Percentiles rank a stretch among this genome's conserved stretches.
These are phyloP conservation scores for Acronicta psi DNA, from an alignment of 2,888 invertebrate genomes.

Conservation along the genomic window DNA sequence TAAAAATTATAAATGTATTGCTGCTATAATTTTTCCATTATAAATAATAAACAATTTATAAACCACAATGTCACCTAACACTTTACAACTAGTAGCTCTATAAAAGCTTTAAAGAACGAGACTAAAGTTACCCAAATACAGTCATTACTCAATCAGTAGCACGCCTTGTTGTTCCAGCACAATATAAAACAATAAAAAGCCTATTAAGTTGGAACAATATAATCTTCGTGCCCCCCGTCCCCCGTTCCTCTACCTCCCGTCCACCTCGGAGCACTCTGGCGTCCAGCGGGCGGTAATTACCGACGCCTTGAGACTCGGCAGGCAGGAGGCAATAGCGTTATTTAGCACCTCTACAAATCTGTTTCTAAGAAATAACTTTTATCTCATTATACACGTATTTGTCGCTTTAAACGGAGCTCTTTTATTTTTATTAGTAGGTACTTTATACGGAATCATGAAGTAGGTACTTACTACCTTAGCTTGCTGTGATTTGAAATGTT, in stretches of 20 bases:
- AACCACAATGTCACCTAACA: no score
- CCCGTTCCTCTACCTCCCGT: constrained; percentile 2
- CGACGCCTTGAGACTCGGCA: constrained; percentile 65
- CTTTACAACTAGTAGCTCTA: no score
- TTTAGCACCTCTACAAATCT: constrained; percentile 58
- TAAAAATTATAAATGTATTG: no score
- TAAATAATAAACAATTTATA: no score
- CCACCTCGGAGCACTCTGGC: constrained; percentile 34
- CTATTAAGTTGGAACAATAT: constrained; percentile 69
- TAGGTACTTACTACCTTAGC: no score
- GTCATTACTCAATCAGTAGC: constrained; percentile 26
- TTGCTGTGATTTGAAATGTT: no score
- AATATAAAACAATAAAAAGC: constrained; percentile 75
- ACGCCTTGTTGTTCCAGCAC: constrained; percentile 47
- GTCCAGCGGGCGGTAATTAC: constrained; percentile 66
- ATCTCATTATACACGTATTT: constrained; percentile 36
- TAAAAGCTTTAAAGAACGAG: not conserved
- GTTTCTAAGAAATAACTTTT: constrained; percentile 52
- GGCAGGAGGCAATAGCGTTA: constrained; percentile 66
- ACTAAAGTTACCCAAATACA: constrained; percentile 18
- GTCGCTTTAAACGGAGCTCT: constrained; percentile 4
- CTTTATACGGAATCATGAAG: no score
- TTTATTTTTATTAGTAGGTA: not conserved
- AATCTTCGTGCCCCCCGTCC: constrained; percentile 46
- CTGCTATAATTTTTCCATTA: no score